Percentiles rank a stretch among this genome's conserved stretches.
These are phyloP conservation scores for Pantherophis vulpinus DNA, from an alignment of 2,797 vertebrate species.

Conservation along the genomic window DNA sequence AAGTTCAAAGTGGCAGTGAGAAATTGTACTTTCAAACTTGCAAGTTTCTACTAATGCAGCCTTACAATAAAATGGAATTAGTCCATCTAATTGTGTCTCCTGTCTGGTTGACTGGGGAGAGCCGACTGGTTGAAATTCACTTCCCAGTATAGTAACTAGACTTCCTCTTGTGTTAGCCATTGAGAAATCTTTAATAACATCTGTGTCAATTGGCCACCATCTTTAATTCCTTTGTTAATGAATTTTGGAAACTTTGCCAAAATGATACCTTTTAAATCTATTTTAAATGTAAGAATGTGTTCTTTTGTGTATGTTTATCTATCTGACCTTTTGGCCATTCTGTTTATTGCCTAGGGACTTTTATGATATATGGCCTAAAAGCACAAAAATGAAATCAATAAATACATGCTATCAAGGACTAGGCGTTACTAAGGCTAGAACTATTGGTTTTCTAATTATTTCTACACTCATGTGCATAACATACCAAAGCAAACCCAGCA, in stretches of 20 bases:
- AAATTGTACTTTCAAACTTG: background rate
- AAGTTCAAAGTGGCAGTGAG: background rate
- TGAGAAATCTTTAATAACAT: background rate
- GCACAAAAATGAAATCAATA: background rate
- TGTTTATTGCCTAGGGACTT: background rate
- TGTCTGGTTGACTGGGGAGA: background rate
- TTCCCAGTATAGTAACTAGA: background rate
- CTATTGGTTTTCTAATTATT: background rate
- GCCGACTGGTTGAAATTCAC: background rate
- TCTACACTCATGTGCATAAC: background rate
- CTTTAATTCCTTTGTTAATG: background rate
- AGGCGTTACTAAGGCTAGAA: background rate
- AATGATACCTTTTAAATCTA: background rate
- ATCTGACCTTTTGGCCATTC: background rate
- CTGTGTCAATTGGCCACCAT: background rate
- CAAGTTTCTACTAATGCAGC: background rate
- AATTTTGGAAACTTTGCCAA: background rate
- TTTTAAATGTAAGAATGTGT: background rate
- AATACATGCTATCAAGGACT: background rate
- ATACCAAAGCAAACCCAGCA: background rate
- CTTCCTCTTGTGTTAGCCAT: background rate
- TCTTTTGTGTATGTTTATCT: background rate
- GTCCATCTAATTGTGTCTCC: background rate
- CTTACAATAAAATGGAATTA: background rate
- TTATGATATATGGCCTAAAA: background rate